phyloP scores from a whole-genome alignment of 1,140 invertebrate genomes.

The Cyclargus thomasi region DNA sequence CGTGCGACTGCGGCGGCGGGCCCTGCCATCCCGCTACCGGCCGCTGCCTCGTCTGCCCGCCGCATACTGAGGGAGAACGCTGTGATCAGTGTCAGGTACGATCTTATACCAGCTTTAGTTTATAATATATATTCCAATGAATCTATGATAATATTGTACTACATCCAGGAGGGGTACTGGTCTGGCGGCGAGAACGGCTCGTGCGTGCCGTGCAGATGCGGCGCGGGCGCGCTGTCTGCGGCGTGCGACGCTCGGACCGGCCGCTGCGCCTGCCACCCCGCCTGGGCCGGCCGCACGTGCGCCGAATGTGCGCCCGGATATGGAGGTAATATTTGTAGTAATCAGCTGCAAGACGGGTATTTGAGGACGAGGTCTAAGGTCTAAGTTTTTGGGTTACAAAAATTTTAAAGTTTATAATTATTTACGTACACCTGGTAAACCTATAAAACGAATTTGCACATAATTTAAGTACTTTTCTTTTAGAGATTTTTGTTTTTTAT shows the following conservation, averaged over 20 bases:
- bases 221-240: conserved; percentile 81
- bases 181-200: conserved; percentile 64
- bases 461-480: too few relatives aligned
- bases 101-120: too few relatives aligned
- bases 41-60: conserved; percentile 88
- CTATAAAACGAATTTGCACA: too few relatives aligned
- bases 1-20: conserved; percentile 88
- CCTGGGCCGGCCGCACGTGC: conserved; percentile 90
- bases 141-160: neutral
- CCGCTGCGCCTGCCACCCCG: conserved; percentile 83
- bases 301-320: conserved; percentile 79
- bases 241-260: conserved; percentile 86
- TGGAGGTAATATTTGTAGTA: conserved; percentile 37
- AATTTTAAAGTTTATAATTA: too few relatives aligned
- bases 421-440: too few relatives aligned
- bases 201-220: conserved; percentile 87
- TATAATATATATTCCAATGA: too few relatives aligned
- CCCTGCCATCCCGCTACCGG: conserved; percentile 86
- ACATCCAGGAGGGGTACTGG: conserved; percentile 57
- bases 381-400: too few relatives aligned
- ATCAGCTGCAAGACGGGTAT: too few relatives aligned
- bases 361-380: too few relatives aligned
- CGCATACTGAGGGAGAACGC: conserved; percentile 60
- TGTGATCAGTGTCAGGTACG: conserved; percentile 59
- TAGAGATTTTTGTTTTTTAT: too few relatives aligned